phyloP scores from a whole-genome alignment of 2,797 vertebrate species.

The Chelon auratus region DNA sequence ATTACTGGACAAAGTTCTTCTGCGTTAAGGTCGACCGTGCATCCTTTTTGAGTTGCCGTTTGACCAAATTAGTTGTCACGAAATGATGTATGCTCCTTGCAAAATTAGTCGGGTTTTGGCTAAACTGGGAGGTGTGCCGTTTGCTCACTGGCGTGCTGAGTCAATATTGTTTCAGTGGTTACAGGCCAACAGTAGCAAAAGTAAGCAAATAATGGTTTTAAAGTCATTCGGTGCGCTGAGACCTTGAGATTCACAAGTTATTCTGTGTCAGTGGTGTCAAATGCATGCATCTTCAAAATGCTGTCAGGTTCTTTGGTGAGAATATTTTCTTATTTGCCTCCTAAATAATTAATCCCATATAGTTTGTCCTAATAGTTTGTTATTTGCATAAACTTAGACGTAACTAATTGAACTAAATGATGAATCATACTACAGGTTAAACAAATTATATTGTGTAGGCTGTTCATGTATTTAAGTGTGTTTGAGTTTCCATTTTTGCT shows the following conservation, averaged over 20 bases:
- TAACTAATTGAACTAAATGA: neutral
- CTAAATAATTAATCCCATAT: neutral
- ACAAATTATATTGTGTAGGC: neutral
- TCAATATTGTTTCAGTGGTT: conserved; percentile 66
- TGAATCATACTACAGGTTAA: neutral
- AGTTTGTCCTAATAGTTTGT: neutral
- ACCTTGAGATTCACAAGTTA: conserved; percentile 39
- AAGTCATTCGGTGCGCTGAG: conserved; percentile 32
- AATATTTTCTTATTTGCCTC: neutral
- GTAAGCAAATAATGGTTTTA: conserved; percentile 58
- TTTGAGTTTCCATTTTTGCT: neutral
- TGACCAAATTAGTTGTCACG: conserved; percentile 4
- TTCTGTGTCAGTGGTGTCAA: conserved; percentile 31
- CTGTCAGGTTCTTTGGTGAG: neutral
- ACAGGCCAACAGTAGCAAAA: conserved; percentile 51
- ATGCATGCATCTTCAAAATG: conserved; percentile 4
- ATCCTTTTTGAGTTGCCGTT: neutral
- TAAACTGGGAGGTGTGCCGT: conserved; percentile 48
- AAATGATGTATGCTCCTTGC: conserved; percentile 13
- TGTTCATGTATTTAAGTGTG: neutral
- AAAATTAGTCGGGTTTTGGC: conserved; percentile 26
- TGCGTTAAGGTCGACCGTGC: neutral
- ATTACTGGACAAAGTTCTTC: neutral
- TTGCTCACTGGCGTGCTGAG: conserved; percentile 54
- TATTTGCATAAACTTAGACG: too few relatives aligned